Conservation (phyloP, 2,888 invertebrate species). For the Heliconius erato region DNA sequence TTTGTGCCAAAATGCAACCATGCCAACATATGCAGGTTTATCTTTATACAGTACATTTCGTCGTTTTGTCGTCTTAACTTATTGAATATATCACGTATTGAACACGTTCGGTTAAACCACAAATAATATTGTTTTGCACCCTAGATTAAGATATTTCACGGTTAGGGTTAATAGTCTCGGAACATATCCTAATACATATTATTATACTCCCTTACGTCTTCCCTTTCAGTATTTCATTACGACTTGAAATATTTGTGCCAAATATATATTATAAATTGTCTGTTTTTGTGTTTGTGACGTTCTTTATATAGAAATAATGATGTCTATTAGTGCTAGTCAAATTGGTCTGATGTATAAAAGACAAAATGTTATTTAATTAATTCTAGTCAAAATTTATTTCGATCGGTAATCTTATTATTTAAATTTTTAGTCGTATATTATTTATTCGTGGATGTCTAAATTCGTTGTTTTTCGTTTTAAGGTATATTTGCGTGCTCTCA, state of each 20-base stretch:
- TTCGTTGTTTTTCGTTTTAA: constrained; percentile 49
- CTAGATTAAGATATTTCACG: constrained; percentile 56
- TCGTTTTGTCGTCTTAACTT: constrained; percentile 36
- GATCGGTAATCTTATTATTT: constrained; percentile 66
- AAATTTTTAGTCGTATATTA: constrained; percentile 60
- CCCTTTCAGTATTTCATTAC: constrained; percentile 82
- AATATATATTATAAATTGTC: constrained; percentile 69
- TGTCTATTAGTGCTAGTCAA: constrained; percentile 81
- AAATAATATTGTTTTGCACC: constrained; percentile 79
- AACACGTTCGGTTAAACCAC: constrained; percentile 64
- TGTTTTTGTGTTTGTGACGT: constrained; percentile 62
- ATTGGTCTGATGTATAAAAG: constrained; percentile 74
- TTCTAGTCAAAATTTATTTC: constrained; percentile 83
- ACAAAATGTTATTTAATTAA: constrained; percentile 67
- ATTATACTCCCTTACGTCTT: constrained; percentile 74
- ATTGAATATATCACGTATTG: constrained; percentile 37
- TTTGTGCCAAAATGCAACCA: constrained; percentile 73
- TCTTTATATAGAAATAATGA: constrained; percentile 62
- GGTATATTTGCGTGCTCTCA: constrained; percentile 73
- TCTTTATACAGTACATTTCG: constrained; percentile 33
- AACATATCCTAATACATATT: constrained; percentile 80
- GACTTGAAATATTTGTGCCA: constrained; percentile 79
- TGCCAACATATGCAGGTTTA: constrained; percentile 46
- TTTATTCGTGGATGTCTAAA: constrained; percentile 65
- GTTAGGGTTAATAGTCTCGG: constrained; percentile 72